Base-by-base conservation (phyloP, 2,113 vertebrate genomes). In the Trinectes maculatus region DNA sequence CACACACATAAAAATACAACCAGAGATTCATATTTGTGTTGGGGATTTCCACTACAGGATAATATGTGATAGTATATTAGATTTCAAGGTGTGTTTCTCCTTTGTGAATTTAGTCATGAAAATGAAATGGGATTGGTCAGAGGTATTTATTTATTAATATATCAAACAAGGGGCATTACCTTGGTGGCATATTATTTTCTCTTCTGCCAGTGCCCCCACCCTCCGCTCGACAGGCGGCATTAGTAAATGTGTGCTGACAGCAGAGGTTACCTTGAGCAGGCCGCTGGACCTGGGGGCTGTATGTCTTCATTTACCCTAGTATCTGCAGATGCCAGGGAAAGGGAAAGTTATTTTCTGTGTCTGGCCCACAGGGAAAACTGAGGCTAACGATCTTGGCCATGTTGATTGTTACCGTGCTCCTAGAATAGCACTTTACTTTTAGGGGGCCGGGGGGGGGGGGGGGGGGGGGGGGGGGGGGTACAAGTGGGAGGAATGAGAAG, bases 191-290 rank as follows among this genome's bases (percentile, higher is more conserved):
- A 90, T 91, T 88, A 91, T 87, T 89, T 89, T 88, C 79, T 77
- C 43, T 60, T 87, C 76, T 79, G 70, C 75, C 73, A 47, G 58
- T 80, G 29, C 51, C 64, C 85, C 80, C 16, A n/a, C 28, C 82
- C 84, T 44, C 76, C 77, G 56, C 75, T 85, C 80, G 29, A 79
- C 60, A 68, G 85, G 84, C 81, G 15, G 73, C 89, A 87, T 91
- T 88, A 84, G 90, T 87, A 91, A 92, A 93, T 90, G 89, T 84
- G 72, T 82, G 74, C 83, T 91, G 93, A 92, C 92, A 93, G 92
- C 87, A 93, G 91, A 94, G 93, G 93, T 94, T 90, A 94, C 93
- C 93, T 93, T 94, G 92, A 93, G 87, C 85, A 65, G 77, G 80
- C 87, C 52, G 73, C 71, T 76, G 79, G 89, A 91, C 92, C 92